Base-by-base conservation (phyloP, 1,140 invertebrate species). In the Halotydeus destructor region DNA sequence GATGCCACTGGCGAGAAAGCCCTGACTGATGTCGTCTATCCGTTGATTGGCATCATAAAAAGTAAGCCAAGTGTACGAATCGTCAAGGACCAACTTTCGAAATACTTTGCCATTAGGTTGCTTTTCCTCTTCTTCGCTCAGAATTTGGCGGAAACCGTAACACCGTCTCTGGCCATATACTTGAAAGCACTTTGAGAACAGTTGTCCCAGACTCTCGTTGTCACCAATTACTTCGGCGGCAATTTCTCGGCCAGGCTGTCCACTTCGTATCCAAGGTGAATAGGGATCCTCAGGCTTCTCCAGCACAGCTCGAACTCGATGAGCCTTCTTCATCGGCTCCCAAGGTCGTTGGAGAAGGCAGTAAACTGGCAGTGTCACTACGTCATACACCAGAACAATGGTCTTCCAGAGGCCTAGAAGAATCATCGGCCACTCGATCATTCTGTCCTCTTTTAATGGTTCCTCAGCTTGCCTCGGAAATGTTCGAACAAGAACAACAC, bases 91-190 rank as follows among this genome's bases (percentile, higher is more conserved):
- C 51, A 70, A 65, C 58, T 99, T 97, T 63, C 94, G 94, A 55
- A 98, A 97, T 18, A 93, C 69, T 55, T 81, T 72, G 33, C 91
- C 91, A 61, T 93, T 89, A 1, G 77, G 72, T 57, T 96, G 86
- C 1, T 74, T 58, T 58, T 97, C 89, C 54, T 96, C 84, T 55
- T 91, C 84, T 58, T 93, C 88, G 35, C 75, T 74, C 3, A 94
- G 64, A 38, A 97, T 76, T 51, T 88, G 71, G 34, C 93, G 66
- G 0, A 84, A 89, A 9, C 93, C 93, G 22, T 96, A 66, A 54
- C 83, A 91, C 25, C 9, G 27, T 5, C 63, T 69, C 6, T 72
- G 64, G 0, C 65, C 64, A 60, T 84, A 78, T 35, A 70, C 67
- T 44, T 72, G n/a, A n/a, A n/a, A n/a, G n/a, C n/a, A n/a, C n/a